Evolutionary conservation across 2,797 vertebrate species (phyloP).

Genomic region (Xenentodon cancila): DNA sequence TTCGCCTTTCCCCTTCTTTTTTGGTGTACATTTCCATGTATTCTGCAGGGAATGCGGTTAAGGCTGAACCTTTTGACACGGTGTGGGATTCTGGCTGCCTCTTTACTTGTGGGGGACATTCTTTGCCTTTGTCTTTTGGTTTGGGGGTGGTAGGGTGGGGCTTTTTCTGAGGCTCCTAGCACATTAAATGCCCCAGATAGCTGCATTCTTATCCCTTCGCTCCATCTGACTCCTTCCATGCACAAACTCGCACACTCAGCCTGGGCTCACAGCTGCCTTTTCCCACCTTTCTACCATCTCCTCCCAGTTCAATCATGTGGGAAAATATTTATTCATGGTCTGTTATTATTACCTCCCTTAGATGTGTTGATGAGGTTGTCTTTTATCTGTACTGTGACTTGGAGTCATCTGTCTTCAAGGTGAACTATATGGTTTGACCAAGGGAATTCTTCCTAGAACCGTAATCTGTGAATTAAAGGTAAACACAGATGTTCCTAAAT

Average conservation of each 20-base stretch:
- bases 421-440: conserved; percentile 48
- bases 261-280: conserved; percentile 31
- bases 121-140: conserved; percentile 50
- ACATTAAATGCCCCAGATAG: conserved; percentile 61
- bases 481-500: conserved; percentile 1
- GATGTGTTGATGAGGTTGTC: conserved; percentile 60
- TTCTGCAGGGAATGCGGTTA: conserved; percentile 39
- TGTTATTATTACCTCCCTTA: conserved; percentile 52
- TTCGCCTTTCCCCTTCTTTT: conserved; percentile 11
- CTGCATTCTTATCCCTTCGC: conserved; percentile 61
- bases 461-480: conserved; percentile 25
- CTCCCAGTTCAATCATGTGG: conserved; percentile 68
- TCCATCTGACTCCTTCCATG: conserved; percentile 55
- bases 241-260: conserved; percentile 32
- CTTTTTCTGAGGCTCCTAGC: conserved; percentile 50
- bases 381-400: conserved; percentile 51
- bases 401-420: conserved; percentile 54
- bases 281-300: conserved; percentile 31
- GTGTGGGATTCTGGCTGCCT: conserved; percentile 35
- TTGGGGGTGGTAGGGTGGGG: conserved; percentile 39
- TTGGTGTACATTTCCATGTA: conserved; percentile 23
- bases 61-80: conserved; percentile 34
- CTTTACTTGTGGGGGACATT: conserved; percentile 48
- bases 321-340: conserved; percentile 74
- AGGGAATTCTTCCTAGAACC: conserved; percentile 27